Evolutionary conservation across 2,888 invertebrate species (phyloP).

Genomic region (Mantis religiosa): DNA sequence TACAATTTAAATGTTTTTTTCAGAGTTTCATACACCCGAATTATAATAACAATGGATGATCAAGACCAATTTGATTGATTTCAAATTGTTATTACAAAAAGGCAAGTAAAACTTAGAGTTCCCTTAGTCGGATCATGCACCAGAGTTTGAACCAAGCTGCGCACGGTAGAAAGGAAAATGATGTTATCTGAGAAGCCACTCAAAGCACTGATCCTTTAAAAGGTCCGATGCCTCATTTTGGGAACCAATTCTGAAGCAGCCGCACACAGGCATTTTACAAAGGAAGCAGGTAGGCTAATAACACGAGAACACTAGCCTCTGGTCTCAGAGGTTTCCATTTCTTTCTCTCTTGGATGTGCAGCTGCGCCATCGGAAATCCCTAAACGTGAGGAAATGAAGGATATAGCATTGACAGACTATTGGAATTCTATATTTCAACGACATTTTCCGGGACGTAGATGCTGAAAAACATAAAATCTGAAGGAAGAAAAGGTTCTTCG

Average conservation of each 20-base stretch:
- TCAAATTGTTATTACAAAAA: no score
- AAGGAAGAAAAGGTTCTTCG: neutral
- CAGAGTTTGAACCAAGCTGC: no score
- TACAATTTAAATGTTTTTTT: no score
- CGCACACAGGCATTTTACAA: neutral
- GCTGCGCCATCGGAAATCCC: neutral
- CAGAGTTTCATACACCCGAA: no score
- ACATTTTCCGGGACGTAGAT: neutral
- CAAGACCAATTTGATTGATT: no score
- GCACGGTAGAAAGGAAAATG: no score
- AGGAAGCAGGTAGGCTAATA: neutral
- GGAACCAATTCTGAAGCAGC: neutral
- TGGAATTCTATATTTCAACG: neutral
- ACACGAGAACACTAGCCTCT: neutral
- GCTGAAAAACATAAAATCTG: neutral
- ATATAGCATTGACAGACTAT: neutral
- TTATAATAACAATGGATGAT: no score
- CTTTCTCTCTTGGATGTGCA: neutral
- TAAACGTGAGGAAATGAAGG: neutral
- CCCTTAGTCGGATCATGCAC: no score
- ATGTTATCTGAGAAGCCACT: no score
- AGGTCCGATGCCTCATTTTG: no score
- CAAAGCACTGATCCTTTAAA: no score
- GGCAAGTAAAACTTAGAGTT: no score
- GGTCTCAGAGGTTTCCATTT: neutral